phyloP scores from a whole-genome alignment of 2,113 vertebrate species.

The Xenopus borealis region DNA sequence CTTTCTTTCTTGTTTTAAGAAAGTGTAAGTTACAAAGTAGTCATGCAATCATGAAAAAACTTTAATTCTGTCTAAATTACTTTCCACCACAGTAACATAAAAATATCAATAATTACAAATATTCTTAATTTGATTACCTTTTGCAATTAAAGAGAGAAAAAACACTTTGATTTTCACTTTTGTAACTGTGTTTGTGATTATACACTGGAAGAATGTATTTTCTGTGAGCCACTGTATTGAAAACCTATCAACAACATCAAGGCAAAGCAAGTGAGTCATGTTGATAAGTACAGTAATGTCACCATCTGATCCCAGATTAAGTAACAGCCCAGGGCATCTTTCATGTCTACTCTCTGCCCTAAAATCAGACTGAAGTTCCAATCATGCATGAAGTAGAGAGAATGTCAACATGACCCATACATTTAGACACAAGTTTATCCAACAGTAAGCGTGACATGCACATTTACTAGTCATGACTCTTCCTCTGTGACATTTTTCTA shows the following conservation, averaged over 20 bases:
- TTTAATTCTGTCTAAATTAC: no score
- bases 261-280: slow-evolving; percentile 34
- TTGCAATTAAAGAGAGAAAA: no score
- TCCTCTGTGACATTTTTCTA: slow-evolving; percentile 62
- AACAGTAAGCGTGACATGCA: slow-evolving; percentile 52
- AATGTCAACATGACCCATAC: slow-evolving; percentile 21
- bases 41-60: no score
- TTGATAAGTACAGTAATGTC: slow-evolving; percentile 60
- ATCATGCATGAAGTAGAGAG: slow-evolving; percentile 45
- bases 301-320: slow-evolving; percentile 59
- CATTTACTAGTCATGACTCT: slow-evolving; percentile 55
- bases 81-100: no score
- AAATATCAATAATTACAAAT: no score
- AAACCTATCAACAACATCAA: slow-evolving; percentile 28
- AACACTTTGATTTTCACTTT: not conserved
- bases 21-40: no score
- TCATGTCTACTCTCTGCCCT: slow-evolving; percentile 45
- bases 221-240: not conserved
- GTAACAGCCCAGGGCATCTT: slow-evolving; percentile 32
- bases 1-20: no score
- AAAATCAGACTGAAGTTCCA: slow-evolving; percentile 15
- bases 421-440: slow-evolving; percentile 36
- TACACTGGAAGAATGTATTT: not conserved
- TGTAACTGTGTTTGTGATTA: slow-evolving; percentile 18
- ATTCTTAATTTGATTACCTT: no score